phyloP scores from a whole-genome alignment of 2,113 vertebrate species.

The Alouatta palliata region DNA sequence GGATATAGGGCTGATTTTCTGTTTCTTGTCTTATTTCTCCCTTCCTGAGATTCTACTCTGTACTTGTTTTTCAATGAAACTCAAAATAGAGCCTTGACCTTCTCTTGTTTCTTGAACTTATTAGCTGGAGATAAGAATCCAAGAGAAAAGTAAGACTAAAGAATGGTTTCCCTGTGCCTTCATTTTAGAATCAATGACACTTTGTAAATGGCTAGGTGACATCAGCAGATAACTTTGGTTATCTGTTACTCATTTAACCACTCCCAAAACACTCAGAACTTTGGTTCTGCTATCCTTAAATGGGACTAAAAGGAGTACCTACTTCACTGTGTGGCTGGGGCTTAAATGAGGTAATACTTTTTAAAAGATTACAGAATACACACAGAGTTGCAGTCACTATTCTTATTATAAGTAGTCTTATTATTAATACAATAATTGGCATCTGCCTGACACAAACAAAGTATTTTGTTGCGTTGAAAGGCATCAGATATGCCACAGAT shows the following conservation, averaged over 20 bases:
- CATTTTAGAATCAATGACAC: neutral
- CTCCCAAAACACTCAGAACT: neutral
- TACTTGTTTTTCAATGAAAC: neutral
- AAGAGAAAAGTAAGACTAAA: conserved; percentile 1
- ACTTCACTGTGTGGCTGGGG: neutral
- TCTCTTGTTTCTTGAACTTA: neutral
- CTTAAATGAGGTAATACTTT: neutral
- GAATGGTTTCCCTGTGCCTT: neutral
- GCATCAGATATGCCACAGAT: neutral
- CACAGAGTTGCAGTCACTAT: neutral
- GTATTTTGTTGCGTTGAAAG: neutral
- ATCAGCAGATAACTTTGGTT: neutral
- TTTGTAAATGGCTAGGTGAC: neutral
- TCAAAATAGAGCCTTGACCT: neutral
- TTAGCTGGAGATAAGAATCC: neutral
- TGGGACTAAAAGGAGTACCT: neutral
- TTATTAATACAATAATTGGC: neutral
- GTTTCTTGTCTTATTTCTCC: neutral
- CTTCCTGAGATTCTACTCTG: neutral
- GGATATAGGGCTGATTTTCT: neutral
- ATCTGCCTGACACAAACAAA: neutral
- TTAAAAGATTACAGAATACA: neutral
- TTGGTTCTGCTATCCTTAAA: neutral
- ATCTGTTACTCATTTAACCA: no score
- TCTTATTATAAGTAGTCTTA: neutral